Conservation (phyloP, 2,113 vertebrate species). For the Steatornis caripensis region DNA sequence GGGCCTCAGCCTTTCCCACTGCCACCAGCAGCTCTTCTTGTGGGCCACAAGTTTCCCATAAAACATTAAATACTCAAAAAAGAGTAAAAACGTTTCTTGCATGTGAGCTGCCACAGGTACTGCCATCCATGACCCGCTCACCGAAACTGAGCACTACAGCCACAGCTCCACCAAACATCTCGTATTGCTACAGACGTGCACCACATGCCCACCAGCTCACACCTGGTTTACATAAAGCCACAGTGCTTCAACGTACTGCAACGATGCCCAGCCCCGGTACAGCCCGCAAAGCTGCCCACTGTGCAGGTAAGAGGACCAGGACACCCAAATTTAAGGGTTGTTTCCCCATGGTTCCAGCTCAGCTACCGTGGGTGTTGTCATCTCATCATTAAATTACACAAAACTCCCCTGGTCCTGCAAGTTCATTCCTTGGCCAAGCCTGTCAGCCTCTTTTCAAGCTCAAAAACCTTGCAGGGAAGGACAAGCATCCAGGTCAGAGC, state of each 20-base stretch:
- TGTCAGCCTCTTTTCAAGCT: background rate
- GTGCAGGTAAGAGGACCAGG: background rate
- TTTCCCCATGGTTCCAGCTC: background rate
- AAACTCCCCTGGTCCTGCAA: background rate
- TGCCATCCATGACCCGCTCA: background rate
- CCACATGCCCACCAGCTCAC: background rate
- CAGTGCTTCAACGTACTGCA: fast-evolving
- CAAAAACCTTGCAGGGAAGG: background rate
- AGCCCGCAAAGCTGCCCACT: background rate
- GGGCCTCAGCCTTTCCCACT: background rate
- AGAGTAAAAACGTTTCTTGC: background rate
- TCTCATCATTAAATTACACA: background rate
- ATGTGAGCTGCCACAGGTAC: background rate
- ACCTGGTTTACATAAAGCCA: background rate
- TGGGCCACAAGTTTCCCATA: background rate
- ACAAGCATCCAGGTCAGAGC: background rate
- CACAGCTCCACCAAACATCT: background rate
- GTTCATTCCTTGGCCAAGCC: background rate
- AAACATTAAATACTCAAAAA: background rate
- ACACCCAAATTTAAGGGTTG: background rate
- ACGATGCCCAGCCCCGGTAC: background rate
- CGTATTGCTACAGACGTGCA: fast-evolving
- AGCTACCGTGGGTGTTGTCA: background rate
- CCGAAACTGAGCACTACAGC: background rate
- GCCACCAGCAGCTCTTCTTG: background rate